These are phyloP conservation scores for Cepaea hortensis DNA, from an alignment of 2,888 invertebrate genomes.

Conservation along the genomic window DNA sequence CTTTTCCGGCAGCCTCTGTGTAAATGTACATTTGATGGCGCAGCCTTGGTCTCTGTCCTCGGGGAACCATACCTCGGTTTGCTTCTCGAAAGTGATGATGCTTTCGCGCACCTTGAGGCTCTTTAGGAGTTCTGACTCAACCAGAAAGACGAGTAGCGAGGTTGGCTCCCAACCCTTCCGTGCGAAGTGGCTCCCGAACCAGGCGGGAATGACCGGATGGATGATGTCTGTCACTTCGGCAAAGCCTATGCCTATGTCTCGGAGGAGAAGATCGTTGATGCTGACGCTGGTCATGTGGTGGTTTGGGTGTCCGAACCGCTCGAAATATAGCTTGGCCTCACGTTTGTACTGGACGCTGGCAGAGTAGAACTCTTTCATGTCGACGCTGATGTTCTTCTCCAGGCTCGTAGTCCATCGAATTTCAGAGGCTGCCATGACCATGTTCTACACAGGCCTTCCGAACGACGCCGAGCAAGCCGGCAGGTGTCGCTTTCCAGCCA, in stretches of 20 bases:
- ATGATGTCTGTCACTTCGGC: not conserved
- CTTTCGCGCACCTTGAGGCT: not conserved
- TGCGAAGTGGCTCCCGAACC: constrained; percentile 7
- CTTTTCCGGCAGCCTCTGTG: not conserved
- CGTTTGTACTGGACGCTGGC: not conserved
- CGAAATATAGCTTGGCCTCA: not conserved
- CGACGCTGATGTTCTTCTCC: not conserved
- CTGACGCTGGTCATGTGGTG: not conserved
- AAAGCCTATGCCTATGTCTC: not conserved
- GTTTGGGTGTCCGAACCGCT: not conserved
- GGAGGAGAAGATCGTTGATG: not conserved
- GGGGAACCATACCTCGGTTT: not conserved
- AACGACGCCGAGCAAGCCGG: not conserved
- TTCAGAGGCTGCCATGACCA: not conserved
- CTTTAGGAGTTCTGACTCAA: not conserved
- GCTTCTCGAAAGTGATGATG: not conserved
- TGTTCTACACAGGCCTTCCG: constrained; percentile 20
- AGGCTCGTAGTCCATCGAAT: constrained; percentile 5
- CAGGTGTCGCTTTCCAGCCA: constrained; percentile 2
- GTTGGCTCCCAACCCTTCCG: not conserved
- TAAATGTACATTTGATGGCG: not conserved
- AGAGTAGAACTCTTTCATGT: not conserved
- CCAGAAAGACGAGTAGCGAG: not conserved
- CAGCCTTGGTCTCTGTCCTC: not conserved
- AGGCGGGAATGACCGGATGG: constrained; percentile 15